Base-by-base conservation (phyloP, 1,140 invertebrate genomes). In the Hormaphis cornu region DNA sequence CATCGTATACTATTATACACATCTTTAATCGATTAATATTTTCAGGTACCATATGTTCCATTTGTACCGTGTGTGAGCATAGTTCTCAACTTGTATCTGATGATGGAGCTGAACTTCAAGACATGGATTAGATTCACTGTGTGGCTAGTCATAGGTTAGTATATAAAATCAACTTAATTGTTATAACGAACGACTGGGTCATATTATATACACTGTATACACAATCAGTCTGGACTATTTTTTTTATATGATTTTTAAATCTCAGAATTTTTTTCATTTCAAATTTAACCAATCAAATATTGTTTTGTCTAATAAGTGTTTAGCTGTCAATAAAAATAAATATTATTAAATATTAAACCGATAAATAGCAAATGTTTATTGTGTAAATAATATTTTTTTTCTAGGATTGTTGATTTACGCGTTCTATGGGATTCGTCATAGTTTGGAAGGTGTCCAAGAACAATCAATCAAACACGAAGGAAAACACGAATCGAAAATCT, bases 91-190 rank as follows among this genome's bases (percentile, higher is more conserved):
- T 78, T 86, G 30, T 84, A 85, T 71, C 77, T 89, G 1, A 89
- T 89, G 84, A 78, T 85, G 75, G 84, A 85, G 74, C 74, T 89
- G 16, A 80, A 83, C 52, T 72, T 74, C 9, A 75, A 81, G 18
- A 89, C 87, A 0, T 89, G 87, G 87, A 76, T 87, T 44, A 76
- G 85, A 73, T 85, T 89, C 72, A 75, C 70, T 4, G 75, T 87
- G 8, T 89, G 87, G 86, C 81, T 88, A 75, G 52, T 74, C 28
- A 72, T 80, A 6, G 80, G 80, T 77, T 70, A n/a, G 59, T 66
- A 30, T 16, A 6, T 3, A 22, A 76, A 61, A 12, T 14, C 16
- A 30, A 33, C 9, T 33, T 33, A 4, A 33, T 9, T 33, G 9
- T 33, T 6, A 9, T 33, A 33, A n/a, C n/a, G n/a, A n/a, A n/a